A percentile compares a stretch with the other conserved stretches of the same genome.
Conservation (phyloP, 2,797 vertebrate species). For the Chrysolophus pictus region DNA sequence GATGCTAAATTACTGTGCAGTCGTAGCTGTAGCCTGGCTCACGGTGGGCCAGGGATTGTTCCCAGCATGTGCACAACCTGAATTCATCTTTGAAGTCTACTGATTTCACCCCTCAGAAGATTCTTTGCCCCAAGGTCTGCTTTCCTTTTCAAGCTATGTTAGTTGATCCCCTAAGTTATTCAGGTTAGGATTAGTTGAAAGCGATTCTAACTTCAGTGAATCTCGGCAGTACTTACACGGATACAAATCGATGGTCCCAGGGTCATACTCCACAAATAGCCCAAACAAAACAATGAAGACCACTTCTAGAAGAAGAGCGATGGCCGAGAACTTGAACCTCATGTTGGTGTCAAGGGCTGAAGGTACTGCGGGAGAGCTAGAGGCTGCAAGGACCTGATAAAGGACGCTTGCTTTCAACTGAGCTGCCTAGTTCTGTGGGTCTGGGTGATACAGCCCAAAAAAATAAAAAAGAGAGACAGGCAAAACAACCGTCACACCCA, state of each 20-base stretch:
- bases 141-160: not conserved
- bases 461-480: not conserved
- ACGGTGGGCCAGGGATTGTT: not conserved
- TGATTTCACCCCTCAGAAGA: not conserved
- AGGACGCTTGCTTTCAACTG: constrained; percentile 77
- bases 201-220: not conserved
- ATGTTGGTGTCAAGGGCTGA: constrained; percentile 86
- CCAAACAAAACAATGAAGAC: constrained; percentile 87
- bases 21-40: not conserved
- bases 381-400: constrained; percentile 79
- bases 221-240: constrained; percentile 87
- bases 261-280: constrained; percentile 84
- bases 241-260: not conserved
- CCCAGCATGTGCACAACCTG: not conserved
- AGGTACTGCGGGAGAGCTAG: constrained; percentile 74
- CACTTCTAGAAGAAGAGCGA: constrained; percentile 87
- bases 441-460: constrained; percentile 79
- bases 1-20: not conserved
- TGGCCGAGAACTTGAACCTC: constrained; percentile 88
- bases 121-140: not conserved
- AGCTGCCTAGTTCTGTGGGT: constrained; percentile 58
- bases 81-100: not conserved
- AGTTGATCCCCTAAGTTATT: not conserved
- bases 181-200: not conserved
- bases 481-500: constrained; percentile 71